A percentile compares a stretch with the other conserved stretches of the same genome.
phyloP scores from a whole-genome alignment of 2,113 vertebrate species.

The Ciconia boyciana region DNA sequence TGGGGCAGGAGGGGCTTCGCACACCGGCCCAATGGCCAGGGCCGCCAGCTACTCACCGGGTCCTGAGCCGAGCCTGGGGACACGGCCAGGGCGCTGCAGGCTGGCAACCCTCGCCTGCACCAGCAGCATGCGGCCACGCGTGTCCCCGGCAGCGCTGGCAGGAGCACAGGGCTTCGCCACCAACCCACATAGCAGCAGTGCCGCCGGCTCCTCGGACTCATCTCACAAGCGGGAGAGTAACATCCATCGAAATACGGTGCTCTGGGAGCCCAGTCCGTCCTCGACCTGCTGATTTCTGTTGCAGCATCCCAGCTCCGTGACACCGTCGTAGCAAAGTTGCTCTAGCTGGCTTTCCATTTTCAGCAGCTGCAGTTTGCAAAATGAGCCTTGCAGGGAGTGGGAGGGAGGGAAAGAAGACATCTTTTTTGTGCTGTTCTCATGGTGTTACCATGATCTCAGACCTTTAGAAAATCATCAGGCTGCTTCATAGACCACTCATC shows the following conservation, averaged over 20 bases:
- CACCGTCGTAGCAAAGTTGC: accelerated
- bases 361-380: neutral
- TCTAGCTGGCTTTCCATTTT: neutral
- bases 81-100: no score
- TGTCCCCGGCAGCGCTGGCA: neutral
- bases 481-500: neutral
- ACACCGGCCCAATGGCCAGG: neutral
- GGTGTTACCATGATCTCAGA: neutral
- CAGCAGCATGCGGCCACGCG: accelerated
- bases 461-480: neutral
- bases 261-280: neutral
- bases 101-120: neutral
- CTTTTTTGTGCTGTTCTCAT: neutral
- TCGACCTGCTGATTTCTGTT: neutral
- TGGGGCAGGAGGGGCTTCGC: neutral
- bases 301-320: neutral
- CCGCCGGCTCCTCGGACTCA: accelerated
- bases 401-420: neutral
- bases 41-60: neutral
- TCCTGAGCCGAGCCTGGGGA: neutral
- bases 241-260: accelerated
- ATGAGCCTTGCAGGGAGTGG: neutral
- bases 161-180: neutral
- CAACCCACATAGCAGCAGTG: accelerated
- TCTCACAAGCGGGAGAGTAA: neutral